Percentiles rank a stretch among this genome's conserved stretches.
phyloP scores from a whole-genome alignment of 2,797 vertebrate genomes.

The Megalops cyprinoides region DNA sequence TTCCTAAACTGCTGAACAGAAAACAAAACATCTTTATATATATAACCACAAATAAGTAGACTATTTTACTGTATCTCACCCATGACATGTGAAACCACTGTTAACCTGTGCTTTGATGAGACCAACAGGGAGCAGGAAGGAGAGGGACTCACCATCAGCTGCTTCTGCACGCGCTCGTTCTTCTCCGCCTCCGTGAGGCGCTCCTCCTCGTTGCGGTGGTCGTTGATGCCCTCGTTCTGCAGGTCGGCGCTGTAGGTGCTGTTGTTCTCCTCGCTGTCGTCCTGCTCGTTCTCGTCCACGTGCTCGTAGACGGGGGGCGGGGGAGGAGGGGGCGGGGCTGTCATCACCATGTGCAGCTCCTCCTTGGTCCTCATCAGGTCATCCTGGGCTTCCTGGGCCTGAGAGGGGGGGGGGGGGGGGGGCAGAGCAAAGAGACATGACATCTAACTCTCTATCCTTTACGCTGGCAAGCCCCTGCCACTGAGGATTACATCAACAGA shows the following conservation, averaged over 20 bases:
- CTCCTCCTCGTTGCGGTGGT: conserved; percentile 87
- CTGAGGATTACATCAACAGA: too few species aligned
- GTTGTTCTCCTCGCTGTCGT: conserved; percentile 80
- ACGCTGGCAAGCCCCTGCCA: too few species aligned
- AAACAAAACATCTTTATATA: too few species aligned
- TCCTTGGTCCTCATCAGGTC: conserved; percentile 88
- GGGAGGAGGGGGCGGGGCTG: conserved; percentile 76
- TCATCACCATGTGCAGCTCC: conserved; percentile 86
- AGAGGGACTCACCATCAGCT: conserved; percentile 82
- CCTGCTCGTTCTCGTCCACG: conserved; percentile 73
- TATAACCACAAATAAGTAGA: too few species aligned
- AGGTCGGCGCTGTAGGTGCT: conserved; percentile 86
- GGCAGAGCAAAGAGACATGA: not conserved
- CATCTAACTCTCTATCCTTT: not conserved
- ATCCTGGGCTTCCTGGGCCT: conserved; percentile 87
- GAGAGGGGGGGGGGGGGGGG: not conserved
- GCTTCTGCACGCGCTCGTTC: conserved; percentile 89
- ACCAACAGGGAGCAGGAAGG: not conserved
- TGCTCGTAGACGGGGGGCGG: conserved; percentile 79
- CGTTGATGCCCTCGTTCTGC: conserved; percentile 77
- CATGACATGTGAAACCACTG: not conserved
- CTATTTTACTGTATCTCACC: not conserved
- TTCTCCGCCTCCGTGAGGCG: conserved; percentile 90
- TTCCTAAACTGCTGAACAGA: too few species aligned
- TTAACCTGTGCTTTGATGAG: not conserved